Evolutionary conservation across 2,113 vertebrate genomes (phyloP), one percentile per base, ranked within the genome.

Genomic region (Osmerus eperlanus): DNA sequence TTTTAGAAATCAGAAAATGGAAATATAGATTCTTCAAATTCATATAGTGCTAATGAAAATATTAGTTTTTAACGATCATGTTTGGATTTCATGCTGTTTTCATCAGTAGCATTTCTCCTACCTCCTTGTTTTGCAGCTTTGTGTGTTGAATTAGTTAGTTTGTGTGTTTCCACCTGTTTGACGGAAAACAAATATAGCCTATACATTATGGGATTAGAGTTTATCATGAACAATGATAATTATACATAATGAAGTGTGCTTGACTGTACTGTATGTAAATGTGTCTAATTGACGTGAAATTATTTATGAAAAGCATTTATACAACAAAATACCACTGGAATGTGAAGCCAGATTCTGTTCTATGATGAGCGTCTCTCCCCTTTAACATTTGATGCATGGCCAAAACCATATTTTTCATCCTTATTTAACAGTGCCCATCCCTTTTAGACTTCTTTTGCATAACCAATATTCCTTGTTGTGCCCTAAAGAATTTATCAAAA

Each of bases 341-440:
- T 92, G 90, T 92, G 89, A 92, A 92, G 91, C 91, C 91, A 92
- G 90, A 91, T 83, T 86, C 88, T 89, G 89, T 90, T 90, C 84
- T 84, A 88, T 87, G 74, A 74, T 81, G 84, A 86, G 85, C 82
- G 84, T 89, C 78, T 86, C 77, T 78, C 84, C 82, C 83, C 81
- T 86, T 86, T 91, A 89, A 89, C 86, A 84, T 88, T 83, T 83
- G 81, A 83, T 59, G 70, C 85, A 75, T 84, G 83, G 82, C 82
- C 82, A 81, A 62, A 80, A 13, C 79, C 81, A 67, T 84, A 73
- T 67, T 84, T 73, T 67, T 74, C 65, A 32, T 72, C 47, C 16
- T 23, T 55, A 47, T 73, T 74, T 47, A 60, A 65, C 54, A 62
- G 13, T 13, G 8, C 19, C 14, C 65, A 36, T 75, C 55, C 77